Conservation (phyloP, 1,140 invertebrate species). For the Linepithema humile region DNA sequence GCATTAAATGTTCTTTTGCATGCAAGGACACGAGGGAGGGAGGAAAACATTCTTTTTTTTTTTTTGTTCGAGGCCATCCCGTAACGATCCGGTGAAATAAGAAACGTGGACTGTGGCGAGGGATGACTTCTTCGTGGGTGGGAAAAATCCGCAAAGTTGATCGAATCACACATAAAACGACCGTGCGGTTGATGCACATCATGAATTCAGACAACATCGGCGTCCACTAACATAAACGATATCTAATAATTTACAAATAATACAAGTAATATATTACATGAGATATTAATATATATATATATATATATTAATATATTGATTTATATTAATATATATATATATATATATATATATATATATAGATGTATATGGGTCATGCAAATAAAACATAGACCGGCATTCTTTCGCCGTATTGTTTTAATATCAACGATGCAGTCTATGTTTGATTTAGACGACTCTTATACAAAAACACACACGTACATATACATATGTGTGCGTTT, state of each 20-base stretch:
- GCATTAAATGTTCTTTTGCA: conserved; percentile 30
- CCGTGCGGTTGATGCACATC: conserved; percentile 45
- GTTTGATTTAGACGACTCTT: too few species aligned
- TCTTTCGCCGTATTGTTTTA: too few species aligned
- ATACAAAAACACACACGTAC: conserved; percentile 1
- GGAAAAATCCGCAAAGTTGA: not conserved
- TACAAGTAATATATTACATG: not conserved
- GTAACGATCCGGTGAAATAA: not conserved
- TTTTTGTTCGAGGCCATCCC: not conserved
- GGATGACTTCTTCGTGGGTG: not conserved
- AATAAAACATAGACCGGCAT: too few species aligned
- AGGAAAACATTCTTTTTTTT: not conserved
- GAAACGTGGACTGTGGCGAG: not conserved
- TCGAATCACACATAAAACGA: conserved; percentile 32
- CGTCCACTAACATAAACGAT: conserved; percentile 47
- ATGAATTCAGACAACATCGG: conserved; percentile 27
- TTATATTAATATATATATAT: too few species aligned
- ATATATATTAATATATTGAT: not conserved
- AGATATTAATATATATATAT: not conserved
- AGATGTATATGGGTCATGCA: too few species aligned
- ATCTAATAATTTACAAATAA: conserved; percentile 33
- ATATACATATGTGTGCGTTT: not conserved
- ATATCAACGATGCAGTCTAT: too few species aligned
- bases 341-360: too few species aligned
- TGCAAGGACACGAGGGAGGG: conserved; percentile 1